Base-by-base conservation (phyloP, 2,113 vertebrate species). In the Ochotona princeps region DNA sequence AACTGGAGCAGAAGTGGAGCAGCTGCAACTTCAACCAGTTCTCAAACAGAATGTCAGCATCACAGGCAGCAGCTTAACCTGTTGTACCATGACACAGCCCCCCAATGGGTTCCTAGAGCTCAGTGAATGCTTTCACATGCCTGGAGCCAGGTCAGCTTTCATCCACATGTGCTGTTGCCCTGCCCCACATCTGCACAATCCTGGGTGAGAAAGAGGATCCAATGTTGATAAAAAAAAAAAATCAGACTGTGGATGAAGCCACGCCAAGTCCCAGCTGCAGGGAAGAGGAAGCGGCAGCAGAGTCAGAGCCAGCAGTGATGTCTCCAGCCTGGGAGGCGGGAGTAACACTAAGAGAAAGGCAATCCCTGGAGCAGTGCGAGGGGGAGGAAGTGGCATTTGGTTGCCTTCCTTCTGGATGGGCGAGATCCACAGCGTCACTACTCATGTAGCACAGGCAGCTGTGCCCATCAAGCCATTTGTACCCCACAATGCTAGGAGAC, bases 361-460 rank as follows among this genome's bases (percentile, higher is more conserved):
- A 79, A 76, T 25, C 0, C 5, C 74, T 73, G 57, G 21, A 44
- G 38, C 38, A 44, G 38, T 44, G 6, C 38, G 54, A 91, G 49
- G 75, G 38, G 3, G 0, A 32, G 69, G 66, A 60, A 44, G 38
- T 44, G 17, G 60, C 5, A 0, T 69, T 92, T 30, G 91, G 79
- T 12, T 76, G 35, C 51, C 72, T 89, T 26, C 65, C 78, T 67
- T 87, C 57, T n/a, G 87, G n/a, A 65, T 78, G 84, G 32, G 78
- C 81, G 94, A 82, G 61, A 21, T 7, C 32, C 26, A 44, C 12
- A 44, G 82, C 63, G 1, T 54, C 1, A 0, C 32, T 49, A 26
- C 84, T 80, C 72, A 25, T 2, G 3, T 32, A 8, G 69, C 21
- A 32, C 90, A 84, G 17, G 76, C 92, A 96, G 94, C 92, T 91